phyloP scores from a whole-genome alignment of 2,113 vertebrate genomes.

The Sapayoa aenigma region DNA sequence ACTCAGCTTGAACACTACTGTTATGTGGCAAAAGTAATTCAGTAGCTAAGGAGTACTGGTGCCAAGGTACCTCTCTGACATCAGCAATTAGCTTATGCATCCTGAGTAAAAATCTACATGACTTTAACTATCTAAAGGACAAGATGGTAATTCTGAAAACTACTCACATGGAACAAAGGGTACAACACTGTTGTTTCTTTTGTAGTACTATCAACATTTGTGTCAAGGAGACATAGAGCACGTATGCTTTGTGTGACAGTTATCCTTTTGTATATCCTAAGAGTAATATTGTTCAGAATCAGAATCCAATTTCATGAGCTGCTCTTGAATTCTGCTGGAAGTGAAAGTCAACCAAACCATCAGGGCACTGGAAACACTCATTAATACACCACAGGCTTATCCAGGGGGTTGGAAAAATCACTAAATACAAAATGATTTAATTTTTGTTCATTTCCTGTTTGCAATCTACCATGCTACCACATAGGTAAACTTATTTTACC shows the following conservation, averaged over 20 bases:
- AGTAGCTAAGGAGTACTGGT: neutral
- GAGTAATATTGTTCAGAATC: neutral
- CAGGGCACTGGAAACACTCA: neutral
- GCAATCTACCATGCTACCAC: neutral
- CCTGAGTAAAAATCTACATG: neutral
- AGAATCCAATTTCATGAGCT: neutral
- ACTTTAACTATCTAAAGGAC: neutral
- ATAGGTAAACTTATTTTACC: neutral
- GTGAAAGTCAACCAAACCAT: neutral
- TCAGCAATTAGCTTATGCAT: neutral
- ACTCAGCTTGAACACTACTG: neutral
- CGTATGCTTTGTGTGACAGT: neutral
- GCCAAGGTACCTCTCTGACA: neutral
- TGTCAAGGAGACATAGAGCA: neutral
- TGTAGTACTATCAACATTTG: neutral
- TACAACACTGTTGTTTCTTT: neutral
- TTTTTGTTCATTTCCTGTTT: neutral
- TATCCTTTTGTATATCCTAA: neutral
- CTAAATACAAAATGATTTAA: neutral
- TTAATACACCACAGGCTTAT: neutral
- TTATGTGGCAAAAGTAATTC: neutral
- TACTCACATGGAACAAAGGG: rapidly evolving
- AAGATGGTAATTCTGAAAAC: neutral
- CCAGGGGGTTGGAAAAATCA: neutral
- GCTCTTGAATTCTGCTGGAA: neutral